Base-by-base conservation (phyloP, 2,888 invertebrate genomes). In the Apoderus coryli region DNA sequence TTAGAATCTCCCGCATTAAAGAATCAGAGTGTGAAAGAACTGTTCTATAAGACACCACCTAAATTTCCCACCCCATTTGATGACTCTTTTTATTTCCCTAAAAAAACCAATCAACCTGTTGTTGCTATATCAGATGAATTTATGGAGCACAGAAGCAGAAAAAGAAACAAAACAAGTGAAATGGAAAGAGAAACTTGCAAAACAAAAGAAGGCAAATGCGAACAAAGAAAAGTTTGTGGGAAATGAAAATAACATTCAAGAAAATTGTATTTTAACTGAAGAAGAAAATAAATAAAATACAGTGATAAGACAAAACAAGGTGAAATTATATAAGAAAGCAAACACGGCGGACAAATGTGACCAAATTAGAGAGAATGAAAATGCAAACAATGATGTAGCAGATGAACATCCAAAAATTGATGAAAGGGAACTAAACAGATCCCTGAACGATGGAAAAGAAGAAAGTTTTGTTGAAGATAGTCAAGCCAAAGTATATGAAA, bases 131-230 rank as follows among this genome's bases (percentile, higher is more conserved):
- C 25, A 7, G 10, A 24, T 10, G 25, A 24, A 24, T 24, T 24
- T 10, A 10, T 24, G 10, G 7, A 24, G 10, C 10, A 24, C 10
- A 7, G 25, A 26, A 14, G 13, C 10, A 4, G 12, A 11, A 4
- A 26, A 26, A 26, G 10, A 10, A 14, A 14, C 10, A 12, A 26
- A 26, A 12, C 12, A 26, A 26, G 12, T 12, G n/a, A 26, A 26
- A 26, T 12, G 12, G 14, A 26, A 26, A 26, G 19, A 19, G 19
- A 19, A 7, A 19, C 19, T 19, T 19, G 19, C 19, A 19, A 19
- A 19, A 19, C 19, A 19, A 19, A 19, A 19, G 7, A n/a, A 19
- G 19, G 19, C 19, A 7, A 19, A 19, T 7, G 19, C 19, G 19
- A 19, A n/a, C 7, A 19, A 19, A 19, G n/a, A 19, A 19, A 19